Evolutionary conservation across 2,113 vertebrate species (phyloP), one percentile per base, ranked within the genome.

Genomic region (Takifugu bimaculatus): DNA sequence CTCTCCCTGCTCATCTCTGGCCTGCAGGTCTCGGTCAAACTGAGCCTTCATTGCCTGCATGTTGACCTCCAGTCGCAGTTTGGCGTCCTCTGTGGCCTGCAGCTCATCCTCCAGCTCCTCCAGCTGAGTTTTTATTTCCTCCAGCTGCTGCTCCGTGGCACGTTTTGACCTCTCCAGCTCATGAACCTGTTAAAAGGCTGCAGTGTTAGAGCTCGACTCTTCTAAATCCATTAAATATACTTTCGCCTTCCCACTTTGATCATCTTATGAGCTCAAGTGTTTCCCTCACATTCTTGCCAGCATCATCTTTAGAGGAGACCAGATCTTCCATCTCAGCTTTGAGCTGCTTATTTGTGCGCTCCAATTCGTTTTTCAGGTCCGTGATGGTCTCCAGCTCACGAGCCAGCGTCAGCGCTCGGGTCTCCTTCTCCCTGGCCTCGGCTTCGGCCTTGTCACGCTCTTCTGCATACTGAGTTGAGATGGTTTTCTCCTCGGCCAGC

Each of bases 101-200:
- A 99, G 91, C 77, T 99, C 96, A 1, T 99, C 97, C 83, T 99
- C 97, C 77, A 99, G 90, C 84, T 99, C 96, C 79, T 99, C 97
- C 47, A 99, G 77, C 83, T 98, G 97, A 0, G 92, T 91, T 72
- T 89, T 94, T 94, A 98, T 98, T 91, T 99, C 97, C 68, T 94
- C 95, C 79, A 98, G 88, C 88, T 99, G 96, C 85, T 99, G 96
- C 72, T 98, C 96, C 89, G 95, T 89, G 51, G 92, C 91, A 50
- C 96, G 90, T 86, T 99, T 99, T 0, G 95, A 93, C 72, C 94
- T 94, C 89, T 98, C 97, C 87, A 99, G 89, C 83, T 99, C 97
- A 5, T 99, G 97, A 10, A 98, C 96, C 97, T 99, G 85, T 3
- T 6, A 39, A 39, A 10, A 39, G 35, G 35, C 7, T 2, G 2